Evolutionary conservation across 2,888 invertebrate species (phyloP).

Genomic region (Torymus auratus): DNA sequence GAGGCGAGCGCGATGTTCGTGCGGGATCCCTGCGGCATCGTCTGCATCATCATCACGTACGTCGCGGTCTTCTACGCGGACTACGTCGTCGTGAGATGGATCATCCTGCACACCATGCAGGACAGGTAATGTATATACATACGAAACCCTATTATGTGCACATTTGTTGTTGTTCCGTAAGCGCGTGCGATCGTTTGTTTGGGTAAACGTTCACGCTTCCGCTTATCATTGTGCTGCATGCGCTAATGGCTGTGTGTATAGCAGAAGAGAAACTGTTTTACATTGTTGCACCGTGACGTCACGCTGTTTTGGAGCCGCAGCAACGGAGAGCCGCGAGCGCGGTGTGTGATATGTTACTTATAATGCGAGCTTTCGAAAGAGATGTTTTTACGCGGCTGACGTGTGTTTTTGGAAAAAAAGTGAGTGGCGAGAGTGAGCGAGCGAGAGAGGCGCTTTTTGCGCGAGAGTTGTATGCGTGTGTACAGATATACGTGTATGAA

Average conservation of each 20-base stretch:
- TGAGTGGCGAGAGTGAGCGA: no score
- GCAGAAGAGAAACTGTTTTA: conserved; percentile 30
- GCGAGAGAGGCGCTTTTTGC: no score
- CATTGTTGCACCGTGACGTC: background rate
- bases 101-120: conserved; percentile 88
- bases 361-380: no score
- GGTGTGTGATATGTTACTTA: no score
- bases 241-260: background rate
- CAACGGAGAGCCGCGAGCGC: no score
- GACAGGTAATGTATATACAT: conserved; percentile 81
- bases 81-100: conserved; percentile 91
- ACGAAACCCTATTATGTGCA: background rate
- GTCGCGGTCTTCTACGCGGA: conserved; percentile 89
- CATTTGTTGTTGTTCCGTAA: background rate
- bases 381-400: no score
- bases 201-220: background rate
- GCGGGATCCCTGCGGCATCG: conserved; percentile 90
- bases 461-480: no score
- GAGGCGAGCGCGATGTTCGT: conserved; percentile 80
- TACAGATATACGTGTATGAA: no score
- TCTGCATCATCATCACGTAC: conserved; percentile 89
- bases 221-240: no score
- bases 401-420: no score
- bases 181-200: background rate
- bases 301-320: no score